These are phyloP conservation scores for Chionodraco myersi DNA, from an alignment of 2,113 vertebrate genomes.

Conservation along the genomic window DNA sequence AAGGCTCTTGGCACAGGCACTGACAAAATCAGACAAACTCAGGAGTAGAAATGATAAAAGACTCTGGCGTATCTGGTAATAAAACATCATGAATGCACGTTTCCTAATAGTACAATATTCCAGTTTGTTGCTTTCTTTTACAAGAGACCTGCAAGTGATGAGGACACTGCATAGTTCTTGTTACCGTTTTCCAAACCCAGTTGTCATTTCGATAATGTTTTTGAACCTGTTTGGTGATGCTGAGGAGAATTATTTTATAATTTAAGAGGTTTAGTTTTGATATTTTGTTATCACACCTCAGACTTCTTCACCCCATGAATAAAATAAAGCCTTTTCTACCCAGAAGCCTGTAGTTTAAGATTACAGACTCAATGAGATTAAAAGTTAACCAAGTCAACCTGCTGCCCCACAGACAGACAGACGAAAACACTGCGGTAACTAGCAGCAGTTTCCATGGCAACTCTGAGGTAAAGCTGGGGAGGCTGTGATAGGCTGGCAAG, in stretches of 20 bases:
- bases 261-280: slow-evolving; percentile 4
- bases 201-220: not conserved
- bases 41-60: slow-evolving; percentile 36
- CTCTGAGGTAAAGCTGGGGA: slow-evolving; percentile 72
- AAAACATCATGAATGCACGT: slow-evolving; percentile 3
- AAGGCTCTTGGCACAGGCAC: slow-evolving; percentile 38
- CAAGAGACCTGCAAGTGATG: not conserved
- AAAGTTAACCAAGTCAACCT: slow-evolving; percentile 62
- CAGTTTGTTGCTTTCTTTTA: slow-evolving; percentile 3
- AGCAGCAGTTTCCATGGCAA: slow-evolving; percentile 83
- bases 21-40: slow-evolving; percentile 41
- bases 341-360: slow-evolving; percentile 11
- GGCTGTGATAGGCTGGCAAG: slow-evolving; percentile 64
- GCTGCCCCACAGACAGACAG: slow-evolving; percentile 54
- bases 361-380: slow-evolving; percentile 21
- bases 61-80: slow-evolving; percentile 21
- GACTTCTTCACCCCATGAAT: not conserved
- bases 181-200: not conserved
- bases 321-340: not conserved
- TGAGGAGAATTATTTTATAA: not conserved
- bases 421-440: slow-evolving; percentile 65
- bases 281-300: not conserved
- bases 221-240: not conserved
- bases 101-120: not conserved
- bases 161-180: not conserved